These are phyloP conservation scores for Triplophysa dalaica DNA, from an alignment of 2,113 vertebrate species.

Conservation along the genomic window DNA sequence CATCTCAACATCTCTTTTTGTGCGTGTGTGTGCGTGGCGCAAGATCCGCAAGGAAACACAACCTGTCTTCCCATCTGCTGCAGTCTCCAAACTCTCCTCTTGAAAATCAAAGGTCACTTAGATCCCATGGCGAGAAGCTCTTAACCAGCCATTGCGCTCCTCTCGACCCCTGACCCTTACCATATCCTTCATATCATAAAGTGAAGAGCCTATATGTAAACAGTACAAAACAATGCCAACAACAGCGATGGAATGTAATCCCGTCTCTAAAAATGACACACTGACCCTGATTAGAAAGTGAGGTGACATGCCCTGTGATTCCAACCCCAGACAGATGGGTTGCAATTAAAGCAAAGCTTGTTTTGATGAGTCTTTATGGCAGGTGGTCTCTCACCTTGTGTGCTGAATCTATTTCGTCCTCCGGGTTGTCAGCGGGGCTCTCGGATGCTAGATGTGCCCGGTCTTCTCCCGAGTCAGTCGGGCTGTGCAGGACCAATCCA, in stretches of 20 bases:
- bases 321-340: neutral
- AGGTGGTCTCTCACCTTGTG: slow-evolving; percentile 63
- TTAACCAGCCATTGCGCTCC: slow-evolving; percentile 34
- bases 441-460: slow-evolving; percentile 44
- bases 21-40: neutral
- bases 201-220: slow-evolving; percentile 4
- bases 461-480: slow-evolving; percentile 55
- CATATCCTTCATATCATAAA: neutral
- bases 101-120: slow-evolving; percentile 42
- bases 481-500: slow-evolving; percentile 64
- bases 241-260: neutral
- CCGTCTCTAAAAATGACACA: neutral
- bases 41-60: slow-evolving; percentile 21
- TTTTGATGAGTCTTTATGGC: slow-evolving; percentile 26
- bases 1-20: slow-evolving; percentile 7
- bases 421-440: slow-evolving; percentile 53
- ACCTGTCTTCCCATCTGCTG: slow-evolving; percentile 50
- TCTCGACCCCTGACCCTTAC: slow-evolving; percentile 7
- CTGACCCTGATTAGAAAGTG: neutral
- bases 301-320: neutral
- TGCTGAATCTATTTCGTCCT: slow-evolving; percentile 55
- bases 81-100: slow-evolving; percentile 35
- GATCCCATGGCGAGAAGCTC: slow-evolving; percentile 32
- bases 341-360: neutral
- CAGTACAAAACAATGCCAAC: neutral